A percentile compares a stretch with the other conserved stretches of the same genome.
These are phyloP conservation scores for Heptranchias perlo DNA, from an alignment of 2,113 vertebrate species.

Conservation along the genomic window DNA sequence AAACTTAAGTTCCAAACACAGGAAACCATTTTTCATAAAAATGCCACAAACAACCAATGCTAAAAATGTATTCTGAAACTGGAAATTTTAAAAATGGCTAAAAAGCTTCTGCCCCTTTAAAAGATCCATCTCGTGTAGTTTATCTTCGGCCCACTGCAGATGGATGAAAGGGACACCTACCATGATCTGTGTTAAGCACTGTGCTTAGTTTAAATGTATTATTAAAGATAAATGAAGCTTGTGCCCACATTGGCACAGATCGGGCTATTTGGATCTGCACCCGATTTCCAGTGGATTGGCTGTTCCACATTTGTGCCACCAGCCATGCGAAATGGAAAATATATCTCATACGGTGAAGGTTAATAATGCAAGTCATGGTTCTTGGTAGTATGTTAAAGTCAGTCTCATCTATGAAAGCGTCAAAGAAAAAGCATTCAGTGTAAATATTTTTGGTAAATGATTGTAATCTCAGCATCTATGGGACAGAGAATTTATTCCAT, in stretches of 20 bases:
- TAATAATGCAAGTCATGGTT: not conserved
- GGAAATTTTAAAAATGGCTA: not conserved
- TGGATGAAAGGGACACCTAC: not conserved
- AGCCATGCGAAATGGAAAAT: not conserved
- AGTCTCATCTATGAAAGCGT: not conserved
- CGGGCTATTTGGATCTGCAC: not conserved
- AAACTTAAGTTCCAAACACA: not conserved
- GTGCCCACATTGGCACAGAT: not conserved
- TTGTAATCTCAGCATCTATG: not conserved
- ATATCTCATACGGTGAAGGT: not conserved
- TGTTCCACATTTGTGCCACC: not conserved
- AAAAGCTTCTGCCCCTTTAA: not conserved
- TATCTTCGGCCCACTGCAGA: not conserved
- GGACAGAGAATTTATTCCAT: not conserved
- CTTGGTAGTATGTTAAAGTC: not conserved
- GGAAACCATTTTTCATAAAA: no score
- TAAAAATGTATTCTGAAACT: no score
- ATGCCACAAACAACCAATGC: no score
- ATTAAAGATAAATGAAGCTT: slow-evolving; percentile 18
- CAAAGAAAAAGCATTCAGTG: not conserved
- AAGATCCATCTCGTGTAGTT: not conserved
- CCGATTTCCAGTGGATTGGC: not conserved
- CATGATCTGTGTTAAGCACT: not conserved
- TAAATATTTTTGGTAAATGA: not conserved
- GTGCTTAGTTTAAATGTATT: not conserved